These are phyloP conservation scores for Parnassius smintheus DNA, from an alignment of 2,888 invertebrate genomes.

Conservation along the genomic window DNA sequence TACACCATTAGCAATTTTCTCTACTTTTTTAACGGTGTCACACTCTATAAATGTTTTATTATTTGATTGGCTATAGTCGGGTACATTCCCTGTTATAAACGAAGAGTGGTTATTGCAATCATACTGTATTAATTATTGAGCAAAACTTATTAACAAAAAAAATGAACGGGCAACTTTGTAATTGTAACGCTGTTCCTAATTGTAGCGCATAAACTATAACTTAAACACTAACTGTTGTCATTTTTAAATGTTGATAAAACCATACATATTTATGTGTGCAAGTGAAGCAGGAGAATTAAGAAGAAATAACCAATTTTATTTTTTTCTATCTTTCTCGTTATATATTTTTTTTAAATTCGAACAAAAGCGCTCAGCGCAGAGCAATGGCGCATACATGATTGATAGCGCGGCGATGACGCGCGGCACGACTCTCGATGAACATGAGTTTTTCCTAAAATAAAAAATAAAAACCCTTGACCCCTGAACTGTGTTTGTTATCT, in stretches of 20 bases:
- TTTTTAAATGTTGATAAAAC: no score
- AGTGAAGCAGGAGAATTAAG: constrained; percentile 62
- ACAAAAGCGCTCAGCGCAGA: constrained; percentile 72
- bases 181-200: no score
- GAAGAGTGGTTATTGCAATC: not conserved
- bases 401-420: constrained; percentile 72
- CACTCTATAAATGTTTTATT: constrained; percentile 64
- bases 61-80: constrained; percentile 28
- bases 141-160: not conserved
- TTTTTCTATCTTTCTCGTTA: constrained; percentile 58
- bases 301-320: constrained; percentile 69
- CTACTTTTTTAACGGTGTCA: constrained; percentile 80
- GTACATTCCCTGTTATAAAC: not conserved
- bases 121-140: not conserved
- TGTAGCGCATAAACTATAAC: no score
- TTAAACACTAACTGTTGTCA: no score
- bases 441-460: constrained; percentile 51
- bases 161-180: no score
- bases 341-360: constrained; percentile 76
- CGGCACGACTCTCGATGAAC: constrained; percentile 48
- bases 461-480: constrained; percentile 71
- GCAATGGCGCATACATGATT: constrained; percentile 80
- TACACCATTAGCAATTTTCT: constrained; percentile 81
- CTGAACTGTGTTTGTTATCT: constrained; percentile 43
- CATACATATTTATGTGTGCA: constrained; percentile 36